These are phyloP conservation scores for Atopsyche davidsoni DNA, from an alignment of 1,140 invertebrate genomes.

Conservation along the genomic window DNA sequence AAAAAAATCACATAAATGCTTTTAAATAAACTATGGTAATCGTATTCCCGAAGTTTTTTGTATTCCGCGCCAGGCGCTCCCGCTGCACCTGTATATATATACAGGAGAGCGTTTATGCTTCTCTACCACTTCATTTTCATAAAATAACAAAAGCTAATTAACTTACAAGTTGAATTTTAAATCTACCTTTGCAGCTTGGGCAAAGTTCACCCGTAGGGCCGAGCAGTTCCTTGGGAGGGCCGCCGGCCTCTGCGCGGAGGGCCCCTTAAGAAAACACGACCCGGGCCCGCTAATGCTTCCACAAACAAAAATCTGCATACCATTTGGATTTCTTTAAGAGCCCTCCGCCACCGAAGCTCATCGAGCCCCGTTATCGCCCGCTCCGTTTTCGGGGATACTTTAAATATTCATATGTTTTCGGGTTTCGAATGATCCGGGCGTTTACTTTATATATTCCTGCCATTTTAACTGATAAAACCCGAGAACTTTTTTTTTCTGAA, in stretches of 20 bases:
- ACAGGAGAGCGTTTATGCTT: conserved; percentile 18
- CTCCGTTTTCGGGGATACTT: conserved; percentile 25
- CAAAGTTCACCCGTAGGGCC: not conserved
- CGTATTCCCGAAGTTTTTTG: conserved; percentile 28
- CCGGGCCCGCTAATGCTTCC: conserved; percentile 35
- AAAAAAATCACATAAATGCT: not conserved
- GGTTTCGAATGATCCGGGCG: conserved; percentile 18
- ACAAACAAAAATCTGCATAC: conserved; percentile 49
- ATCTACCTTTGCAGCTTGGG: conserved; percentile 12
- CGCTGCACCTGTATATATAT: conserved; percentile 21
- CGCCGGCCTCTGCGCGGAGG: conserved; percentile 14
- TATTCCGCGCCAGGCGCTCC: conserved; percentile 13
- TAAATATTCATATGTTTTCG: conserved; percentile 25
- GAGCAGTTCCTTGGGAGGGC: not conserved
- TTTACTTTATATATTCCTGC: conserved; percentile 21
- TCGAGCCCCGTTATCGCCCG: too few species aligned
- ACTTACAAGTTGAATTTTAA: conserved; percentile 31
- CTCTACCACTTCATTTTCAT: conserved; percentile 30
- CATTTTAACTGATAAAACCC: conserved; percentile 9
- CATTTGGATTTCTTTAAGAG: conserved; percentile 35
- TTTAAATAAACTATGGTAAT: conserved; percentile 29
- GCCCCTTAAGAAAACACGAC: conserved; percentile 32
- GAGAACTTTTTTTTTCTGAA: too few species aligned
- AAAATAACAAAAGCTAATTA: conserved; percentile 32
- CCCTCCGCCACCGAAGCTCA: conserved; percentile 14